Percentiles rank a stretch among this genome's conserved stretches.
Conservation (phyloP, 92 coral and sea anemone species). For the Meandrina meandrites region DNA sequence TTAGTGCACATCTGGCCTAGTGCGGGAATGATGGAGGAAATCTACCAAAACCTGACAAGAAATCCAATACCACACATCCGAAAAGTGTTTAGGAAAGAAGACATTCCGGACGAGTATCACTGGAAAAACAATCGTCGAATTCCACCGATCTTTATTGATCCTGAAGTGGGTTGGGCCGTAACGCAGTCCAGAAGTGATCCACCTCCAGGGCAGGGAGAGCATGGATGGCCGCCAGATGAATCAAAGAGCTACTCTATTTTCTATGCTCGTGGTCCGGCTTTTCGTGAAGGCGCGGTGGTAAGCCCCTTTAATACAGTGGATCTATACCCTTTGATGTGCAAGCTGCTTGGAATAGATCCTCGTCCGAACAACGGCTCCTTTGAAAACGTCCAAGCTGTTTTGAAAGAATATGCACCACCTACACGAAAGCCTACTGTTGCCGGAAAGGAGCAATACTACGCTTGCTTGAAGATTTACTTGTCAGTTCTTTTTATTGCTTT, state of each 20-base stretch:
- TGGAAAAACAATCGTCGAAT: conserved; percentile 89
- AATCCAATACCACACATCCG: conserved; percentile 59
- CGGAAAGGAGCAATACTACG: neutral
- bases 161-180: conserved; percentile 29
- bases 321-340: conserved; percentile 85
- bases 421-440: neutral
- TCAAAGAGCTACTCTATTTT: conserved; percentile 74
- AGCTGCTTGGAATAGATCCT: conserved; percentile 80
- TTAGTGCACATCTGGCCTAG: conserved; percentile 75
- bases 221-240: conserved; percentile 61
- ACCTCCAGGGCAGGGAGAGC: conserved; percentile 28
- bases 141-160: conserved; percentile 80
- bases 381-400: conserved; percentile 60
- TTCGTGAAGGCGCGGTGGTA: conserved; percentile 61
- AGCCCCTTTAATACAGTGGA: conserved; percentile 72
- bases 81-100: conserved; percentile 69
- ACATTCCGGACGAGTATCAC: conserved; percentile 77
- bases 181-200: conserved; percentile 42
- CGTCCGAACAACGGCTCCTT: conserved; percentile 85
- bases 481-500: neutral
- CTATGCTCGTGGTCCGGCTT: conserved; percentile 92
- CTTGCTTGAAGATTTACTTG: neutral
- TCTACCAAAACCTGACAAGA: conserved; percentile 75
- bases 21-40: conserved; percentile 58
- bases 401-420: neutral